Base-by-base conservation (phyloP, 2,113 vertebrate species). In the Carassius auratus region DNA sequence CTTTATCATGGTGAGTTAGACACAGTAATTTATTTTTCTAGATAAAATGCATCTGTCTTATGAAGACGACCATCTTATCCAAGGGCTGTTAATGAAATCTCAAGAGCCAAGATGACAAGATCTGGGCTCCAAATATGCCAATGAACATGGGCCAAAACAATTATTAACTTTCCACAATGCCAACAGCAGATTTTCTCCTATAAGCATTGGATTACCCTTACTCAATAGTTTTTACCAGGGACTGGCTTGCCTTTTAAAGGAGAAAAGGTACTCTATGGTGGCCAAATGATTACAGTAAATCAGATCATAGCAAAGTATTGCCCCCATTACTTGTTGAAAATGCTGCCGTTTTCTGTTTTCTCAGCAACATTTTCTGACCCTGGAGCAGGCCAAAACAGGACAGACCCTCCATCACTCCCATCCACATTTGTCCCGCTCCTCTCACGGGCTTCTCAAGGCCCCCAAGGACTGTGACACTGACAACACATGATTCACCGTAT, bases 401-500 rank as follows among this genome's bases (percentile, higher is more conserved):
- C 30, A 57, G 50, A 30, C 48, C 81, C 81, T 73, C 33, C 33
- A 57, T 73, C 50, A 83, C 64, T 55, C 15, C 19, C 33, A 0
- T 78, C 21, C 55, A 59, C 50, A 57, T 77, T n/a, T 21, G 30
- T 48, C 42, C 78, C 19, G 59, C 5, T 50, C 62, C 45, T 69
- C 48, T 69, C 62, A 36, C 38, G 50, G 7, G 4, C 66, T 33
- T 33, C 48, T 33, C 50, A 57, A 73, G n/a, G 19, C 48, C 81
- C 64, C 52, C 48, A 19, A 80, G 84, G 33, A 74, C 42, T 38
- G 45, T 79, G 68, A 79, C 84, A 86, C 84, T 73, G 76, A 86
- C 76, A n/a, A 79, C 64, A n/a, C 85, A 81, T 81, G 77, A 86
- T 64, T 86, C 77, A 81, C 85, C 8, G 55, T 74, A 86, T 48